Percentiles rank a stretch among this genome's conserved stretches.
Conservation (phyloP, 2,797 vertebrate genomes). For the Enteromius radiatus region DNA sequence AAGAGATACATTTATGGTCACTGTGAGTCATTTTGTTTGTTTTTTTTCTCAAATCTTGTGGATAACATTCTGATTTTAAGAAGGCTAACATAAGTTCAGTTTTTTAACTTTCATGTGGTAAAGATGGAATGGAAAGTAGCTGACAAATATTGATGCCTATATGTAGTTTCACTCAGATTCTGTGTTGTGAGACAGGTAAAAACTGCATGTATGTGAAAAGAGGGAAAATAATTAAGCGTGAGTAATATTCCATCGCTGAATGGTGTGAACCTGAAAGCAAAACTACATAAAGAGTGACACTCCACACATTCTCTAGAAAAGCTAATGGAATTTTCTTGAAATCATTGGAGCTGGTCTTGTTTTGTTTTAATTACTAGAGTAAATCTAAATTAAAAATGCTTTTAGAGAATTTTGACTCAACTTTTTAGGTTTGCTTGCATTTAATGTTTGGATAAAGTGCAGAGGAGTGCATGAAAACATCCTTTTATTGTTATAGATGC, state of each 20-base stretch:
- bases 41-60: neutral
- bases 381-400: neutral
- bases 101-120: constrained; percentile 40
- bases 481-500: constrained; percentile 27
- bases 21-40: constrained; percentile 34
- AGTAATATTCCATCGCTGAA: constrained; percentile 55
- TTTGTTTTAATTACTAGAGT: neutral
- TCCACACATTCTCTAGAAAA: constrained; percentile 3
- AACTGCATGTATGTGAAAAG: constrained; percentile 33
- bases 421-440: neutral
- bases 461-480: constrained; percentile 1
- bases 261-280: constrained; percentile 29
- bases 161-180: constrained; percentile 42
- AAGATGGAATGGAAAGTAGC: constrained; percentile 22
- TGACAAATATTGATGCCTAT: constrained; percentile 23
- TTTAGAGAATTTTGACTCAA: neutral
- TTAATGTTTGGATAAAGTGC: neutral
- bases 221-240: constrained; percentile 36
- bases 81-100: neutral
- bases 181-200: constrained; percentile 16
- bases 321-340: neutral
- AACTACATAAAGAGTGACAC: neutral
- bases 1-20: constrained; percentile 21
- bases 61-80: constrained; percentile 8
- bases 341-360: neutral